Evolutionary conservation across 92 coral and sea anemone genomes (phyloP).

Genomic region (Paragorgia papillata): DNA sequence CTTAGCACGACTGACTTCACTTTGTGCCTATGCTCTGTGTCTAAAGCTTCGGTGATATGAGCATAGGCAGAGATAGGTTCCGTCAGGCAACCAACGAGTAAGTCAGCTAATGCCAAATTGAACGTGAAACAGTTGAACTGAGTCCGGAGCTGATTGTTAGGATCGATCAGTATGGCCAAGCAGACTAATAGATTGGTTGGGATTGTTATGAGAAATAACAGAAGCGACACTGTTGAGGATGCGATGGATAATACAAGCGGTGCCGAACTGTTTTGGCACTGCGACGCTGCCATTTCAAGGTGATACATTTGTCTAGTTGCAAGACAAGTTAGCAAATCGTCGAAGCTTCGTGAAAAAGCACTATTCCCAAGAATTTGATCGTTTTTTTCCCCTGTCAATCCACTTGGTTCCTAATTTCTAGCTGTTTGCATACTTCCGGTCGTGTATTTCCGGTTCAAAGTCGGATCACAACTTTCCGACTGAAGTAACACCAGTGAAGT

Average conservation of each 20-base stretch:
- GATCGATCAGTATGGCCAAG: conserved; percentile 68
- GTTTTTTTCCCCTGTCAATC: no score
- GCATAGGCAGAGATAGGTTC: conserved; percentile 74
- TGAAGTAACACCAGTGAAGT: no score
- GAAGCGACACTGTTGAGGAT: conserved; percentile 64
- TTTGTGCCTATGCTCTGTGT: not conserved
- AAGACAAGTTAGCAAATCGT: no score
- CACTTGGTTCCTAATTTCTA: no score
- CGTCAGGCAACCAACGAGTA: conserved; percentile 61
- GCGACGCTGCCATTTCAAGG: not conserved
- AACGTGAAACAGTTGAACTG: conserved; percentile 74
- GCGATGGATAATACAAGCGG: conserved; percentile 70
- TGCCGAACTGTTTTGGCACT: conserved; percentile 38
- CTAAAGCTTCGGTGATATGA: conserved; percentile 64
- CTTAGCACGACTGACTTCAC: conserved; percentile 40
- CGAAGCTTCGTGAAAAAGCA: no score
- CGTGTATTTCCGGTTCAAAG: no score
- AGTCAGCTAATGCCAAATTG: conserved; percentile 73
- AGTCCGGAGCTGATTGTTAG: conserved; percentile 64
- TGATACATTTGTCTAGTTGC: not conserved
- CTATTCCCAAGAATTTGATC: no score
- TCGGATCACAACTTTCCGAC: no score
- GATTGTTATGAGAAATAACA: conserved; percentile 71
- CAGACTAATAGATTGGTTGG: conserved; percentile 81
- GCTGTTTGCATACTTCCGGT: no score